A percentile compares a stretch with the other conserved stretches of the same genome.
These are phyloP conservation scores for Candoia aspera DNA, from an alignment of 2,113 vertebrate genomes.

Conservation along the genomic window DNA sequence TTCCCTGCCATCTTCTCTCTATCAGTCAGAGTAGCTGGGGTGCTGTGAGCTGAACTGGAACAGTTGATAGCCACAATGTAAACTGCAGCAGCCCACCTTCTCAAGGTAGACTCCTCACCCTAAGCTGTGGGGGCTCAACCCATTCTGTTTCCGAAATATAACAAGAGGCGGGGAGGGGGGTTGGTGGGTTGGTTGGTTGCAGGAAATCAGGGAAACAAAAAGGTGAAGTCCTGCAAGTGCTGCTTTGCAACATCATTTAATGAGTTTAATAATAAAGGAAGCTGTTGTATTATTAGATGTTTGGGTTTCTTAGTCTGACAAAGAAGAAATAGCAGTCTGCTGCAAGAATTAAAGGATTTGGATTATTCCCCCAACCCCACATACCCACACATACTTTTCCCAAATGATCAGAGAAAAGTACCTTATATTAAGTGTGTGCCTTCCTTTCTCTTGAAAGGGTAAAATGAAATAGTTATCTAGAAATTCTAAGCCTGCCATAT, in stretches of 20 bases:
- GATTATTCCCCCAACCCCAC: constrained; percentile 20
- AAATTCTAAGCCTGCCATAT: constrained; percentile 70
- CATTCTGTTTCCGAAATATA: background rate
- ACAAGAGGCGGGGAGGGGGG: constrained; percentile 6
- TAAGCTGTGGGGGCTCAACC: background rate
- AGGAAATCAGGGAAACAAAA: background rate
- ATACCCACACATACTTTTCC: constrained; percentile 19
- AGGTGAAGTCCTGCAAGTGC: background rate
- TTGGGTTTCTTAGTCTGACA: constrained; percentile 47
- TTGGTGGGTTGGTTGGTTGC: background rate
- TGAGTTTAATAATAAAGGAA: constrained; percentile 52
- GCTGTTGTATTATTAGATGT: constrained; percentile 36
- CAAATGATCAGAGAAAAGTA: constrained; percentile 68
- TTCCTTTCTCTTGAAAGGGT: constrained; percentile 66
- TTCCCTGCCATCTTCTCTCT: background rate
- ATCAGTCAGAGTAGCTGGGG: background rate
- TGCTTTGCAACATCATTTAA: constrained; percentile 14
- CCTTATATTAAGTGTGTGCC: constrained; percentile 49
- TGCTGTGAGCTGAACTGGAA: background rate
- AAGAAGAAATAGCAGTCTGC: constrained; percentile 54
- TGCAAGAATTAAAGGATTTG: constrained; percentile 54
- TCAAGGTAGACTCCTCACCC: background rate
- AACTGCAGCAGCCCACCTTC: no score
- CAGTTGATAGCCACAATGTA: background rate
- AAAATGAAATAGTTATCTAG: constrained; percentile 64